Evolutionary conservation across 2,888 invertebrate species (phyloP).

Genomic region (Dugesia japonica): DNA sequence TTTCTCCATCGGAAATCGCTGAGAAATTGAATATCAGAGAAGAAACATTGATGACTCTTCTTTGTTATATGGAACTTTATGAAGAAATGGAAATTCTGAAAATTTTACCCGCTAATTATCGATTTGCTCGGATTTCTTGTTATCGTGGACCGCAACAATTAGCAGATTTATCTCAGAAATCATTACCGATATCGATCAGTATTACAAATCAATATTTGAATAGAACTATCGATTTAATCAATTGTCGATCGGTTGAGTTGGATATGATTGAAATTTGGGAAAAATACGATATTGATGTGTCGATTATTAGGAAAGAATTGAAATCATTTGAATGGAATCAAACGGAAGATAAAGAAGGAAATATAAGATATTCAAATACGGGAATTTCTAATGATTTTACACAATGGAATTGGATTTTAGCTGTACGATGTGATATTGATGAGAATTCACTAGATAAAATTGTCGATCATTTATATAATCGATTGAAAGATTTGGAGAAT

Average conservation of each 20-base stretch:
- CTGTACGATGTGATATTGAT: slow-evolving; percentile 55
- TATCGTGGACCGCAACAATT: slow-evolving; percentile 65
- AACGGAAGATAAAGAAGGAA: slow-evolving; percentile 20
- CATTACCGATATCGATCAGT: slow-evolving; percentile 37
- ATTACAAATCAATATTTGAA: not conserved
- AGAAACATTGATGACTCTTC: slow-evolving; percentile 55
- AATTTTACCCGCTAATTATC: slow-evolving; percentile 65
- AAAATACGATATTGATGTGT: slow-evolving; percentile 75
- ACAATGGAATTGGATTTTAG: slow-evolving; percentile 46
- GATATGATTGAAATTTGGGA: slow-evolving; percentile 71
- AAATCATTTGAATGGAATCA: slow-evolving; percentile 69
- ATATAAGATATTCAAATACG: slow-evolving; percentile 53
- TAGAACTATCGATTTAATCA: not conserved
- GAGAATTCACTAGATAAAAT: slow-evolving; percentile 59
- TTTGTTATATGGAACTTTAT: slow-evolving; percentile 72
- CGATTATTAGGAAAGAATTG: slow-evolving; percentile 68
- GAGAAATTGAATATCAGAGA: slow-evolving; percentile 32
- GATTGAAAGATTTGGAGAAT: slow-evolving; percentile 12
- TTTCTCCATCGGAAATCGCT: slow-evolving; percentile 25
- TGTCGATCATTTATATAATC: slow-evolving; percentile 52
- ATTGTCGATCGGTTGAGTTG: slow-evolving; percentile 46
- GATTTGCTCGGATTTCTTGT: slow-evolving; percentile 63
- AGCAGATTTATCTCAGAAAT: slow-evolving; percentile 51
- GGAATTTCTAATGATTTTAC: slow-evolving; percentile 64
- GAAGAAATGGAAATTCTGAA: slow-evolving; percentile 63